Conservation (phyloP, 2,113 vertebrate genomes). For the Callorhinus ursinus region DNA sequence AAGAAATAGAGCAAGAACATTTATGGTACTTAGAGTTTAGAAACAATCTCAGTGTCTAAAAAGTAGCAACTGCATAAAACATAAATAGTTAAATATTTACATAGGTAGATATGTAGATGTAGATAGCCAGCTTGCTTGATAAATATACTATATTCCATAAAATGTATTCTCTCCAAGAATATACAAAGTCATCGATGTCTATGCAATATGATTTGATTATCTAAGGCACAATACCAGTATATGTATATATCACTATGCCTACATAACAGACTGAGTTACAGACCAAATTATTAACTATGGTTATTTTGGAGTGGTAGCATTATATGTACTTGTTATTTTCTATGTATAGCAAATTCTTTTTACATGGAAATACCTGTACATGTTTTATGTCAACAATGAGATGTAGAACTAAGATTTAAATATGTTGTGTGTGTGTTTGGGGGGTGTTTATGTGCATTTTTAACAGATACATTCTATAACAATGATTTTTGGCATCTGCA, state of each 20-base stretch:
- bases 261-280: not conserved
- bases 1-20: not conserved
- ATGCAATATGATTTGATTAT: not conserved
- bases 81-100: not conserved
- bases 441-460: not conserved
- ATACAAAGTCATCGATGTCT: not conserved
- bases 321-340: not conserved
- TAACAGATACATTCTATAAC: not conserved
- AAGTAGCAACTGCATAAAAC: not conserved
- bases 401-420: not conserved
- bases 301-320: not conserved
- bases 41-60: not conserved
- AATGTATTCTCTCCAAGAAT: not conserved
- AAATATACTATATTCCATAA: not conserved
- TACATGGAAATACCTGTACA: not conserved
- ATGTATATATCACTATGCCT: not conserved
- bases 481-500: not conserved
- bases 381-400: not conserved
- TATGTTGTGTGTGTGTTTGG: not conserved
- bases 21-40: not conserved
- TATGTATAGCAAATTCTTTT: not conserved
- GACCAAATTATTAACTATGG: not conserved
- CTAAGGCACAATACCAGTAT: not conserved
- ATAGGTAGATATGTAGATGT: not conserved
- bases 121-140: not conserved